A percentile compares a stretch with the other conserved stretches of the same genome.
phyloP scores from a whole-genome alignment of 1,140 invertebrate species.

The Carcinoscorpius rotundicauda region DNA sequence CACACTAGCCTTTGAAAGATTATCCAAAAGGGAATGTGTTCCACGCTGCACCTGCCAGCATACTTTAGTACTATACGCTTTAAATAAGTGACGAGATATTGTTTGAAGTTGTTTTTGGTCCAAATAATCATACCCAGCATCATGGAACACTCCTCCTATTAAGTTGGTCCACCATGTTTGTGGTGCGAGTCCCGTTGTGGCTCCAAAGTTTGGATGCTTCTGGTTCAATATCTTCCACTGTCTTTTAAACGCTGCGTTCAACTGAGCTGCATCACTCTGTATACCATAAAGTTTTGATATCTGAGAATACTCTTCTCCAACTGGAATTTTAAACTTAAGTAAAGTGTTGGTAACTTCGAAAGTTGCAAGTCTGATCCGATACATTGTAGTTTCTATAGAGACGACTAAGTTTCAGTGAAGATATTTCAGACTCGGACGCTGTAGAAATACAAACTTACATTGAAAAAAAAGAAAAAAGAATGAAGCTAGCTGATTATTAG shows the following conservation, averaged over 20 bases:
- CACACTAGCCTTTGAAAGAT: constrained; percentile 33
- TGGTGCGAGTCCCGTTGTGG: constrained; percentile 50
- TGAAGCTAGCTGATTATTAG: too few species aligned
- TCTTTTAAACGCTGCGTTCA: constrained; percentile 49
- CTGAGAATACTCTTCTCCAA: constrained; percentile 58
- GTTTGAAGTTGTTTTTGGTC: constrained; percentile 35
- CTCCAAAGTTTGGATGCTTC: constrained; percentile 68
- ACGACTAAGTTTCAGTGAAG: too few species aligned
- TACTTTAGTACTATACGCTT: constrained; percentile 46
- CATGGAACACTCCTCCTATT: constrained; percentile 47
- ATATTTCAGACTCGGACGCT: too few species aligned
- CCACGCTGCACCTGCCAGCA: constrained; percentile 58
- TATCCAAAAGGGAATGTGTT: constrained; percentile 45
- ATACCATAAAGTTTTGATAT: constrained; percentile 54
- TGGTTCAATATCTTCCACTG: constrained; percentile 47
- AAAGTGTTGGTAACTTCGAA: constrained; percentile 81
- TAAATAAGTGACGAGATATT: constrained; percentile 48
- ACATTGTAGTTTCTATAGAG: background rate
- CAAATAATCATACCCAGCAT: constrained; percentile 27
- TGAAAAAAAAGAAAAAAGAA: too few species aligned
- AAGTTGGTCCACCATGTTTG: constrained; percentile 65
- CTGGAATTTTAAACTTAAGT: constrained; percentile 49
- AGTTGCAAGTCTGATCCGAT: constrained; percentile 49
- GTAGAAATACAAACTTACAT: too few species aligned
- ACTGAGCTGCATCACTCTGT: constrained; percentile 36